phyloP scores from a whole-genome alignment of 2,888 invertebrate species.

The Polydesmus complanatus region DNA sequence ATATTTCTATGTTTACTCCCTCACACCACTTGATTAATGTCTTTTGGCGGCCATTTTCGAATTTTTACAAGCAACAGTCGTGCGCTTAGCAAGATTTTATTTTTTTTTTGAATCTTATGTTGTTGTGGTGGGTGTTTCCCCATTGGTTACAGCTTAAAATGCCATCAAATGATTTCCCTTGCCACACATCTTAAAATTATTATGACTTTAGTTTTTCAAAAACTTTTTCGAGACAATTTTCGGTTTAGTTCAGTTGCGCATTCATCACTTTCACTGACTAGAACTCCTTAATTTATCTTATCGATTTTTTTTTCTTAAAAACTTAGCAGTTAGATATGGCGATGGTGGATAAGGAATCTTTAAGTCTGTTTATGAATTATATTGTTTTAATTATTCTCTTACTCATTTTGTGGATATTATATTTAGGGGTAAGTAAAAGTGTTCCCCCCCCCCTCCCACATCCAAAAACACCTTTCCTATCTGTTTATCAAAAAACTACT shows the following conservation, averaged over 20 bases:
- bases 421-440: conserved; percentile 21
- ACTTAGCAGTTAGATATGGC: conserved; percentile 2
- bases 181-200: too few relatives aligned
- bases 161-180: background rate
- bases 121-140: too few relatives aligned
- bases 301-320: background rate
- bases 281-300: background rate
- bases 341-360: conserved; percentile 6
- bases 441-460: background rate
- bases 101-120: too few relatives aligned
- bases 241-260: background rate
- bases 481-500: background rate
- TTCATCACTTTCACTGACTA: background rate
- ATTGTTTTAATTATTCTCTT: conserved; percentile 22
- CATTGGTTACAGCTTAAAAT: background rate
- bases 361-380: conserved; percentile 21
- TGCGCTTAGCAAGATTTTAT: too few relatives aligned
- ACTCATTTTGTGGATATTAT: conserved; percentile 23
- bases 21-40: background rate
- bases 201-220: background rate
- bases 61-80: background rate
- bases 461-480: background rate
- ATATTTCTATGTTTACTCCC: too few relatives aligned
- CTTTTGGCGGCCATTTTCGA: background rate
- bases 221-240: background rate